Percentiles rank a stretch among this genome's conserved stretches.
Evolutionary conservation across 2,888 invertebrate genomes (phyloP).

Genomic region (Lymantria monacha): DNA sequence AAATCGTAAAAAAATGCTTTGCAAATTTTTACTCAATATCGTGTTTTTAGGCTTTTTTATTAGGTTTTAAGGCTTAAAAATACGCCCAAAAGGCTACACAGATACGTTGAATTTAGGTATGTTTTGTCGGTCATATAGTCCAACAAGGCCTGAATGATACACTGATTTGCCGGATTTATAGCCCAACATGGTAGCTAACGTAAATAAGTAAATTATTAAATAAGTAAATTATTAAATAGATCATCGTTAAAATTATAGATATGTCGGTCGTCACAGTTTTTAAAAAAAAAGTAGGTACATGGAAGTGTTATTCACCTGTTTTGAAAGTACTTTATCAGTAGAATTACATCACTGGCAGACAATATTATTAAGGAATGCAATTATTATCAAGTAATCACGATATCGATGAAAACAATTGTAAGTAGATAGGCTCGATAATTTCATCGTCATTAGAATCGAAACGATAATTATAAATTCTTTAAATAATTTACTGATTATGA

Average conservation of each 20-base stretch:
- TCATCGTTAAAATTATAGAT: neutral
- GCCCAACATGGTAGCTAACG: too few species aligned
- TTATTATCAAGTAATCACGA: constrained; percentile 46
- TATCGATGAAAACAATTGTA: constrained; percentile 50
- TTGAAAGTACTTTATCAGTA: constrained; percentile 22
- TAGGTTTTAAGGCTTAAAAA: too few species aligned
- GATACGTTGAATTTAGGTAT: too few species aligned
- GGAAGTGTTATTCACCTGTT: constrained; percentile 16
- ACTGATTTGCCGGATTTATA: too few species aligned
- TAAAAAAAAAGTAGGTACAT: neutral
- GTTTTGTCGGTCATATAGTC: too few species aligned
- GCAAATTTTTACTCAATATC: too few species aligned
- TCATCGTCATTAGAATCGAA: constrained; percentile 37
- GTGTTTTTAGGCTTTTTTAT: too few species aligned
- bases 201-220: too few species aligned
- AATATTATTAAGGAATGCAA: constrained; percentile 45
- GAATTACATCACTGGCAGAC: constrained; percentile 34
- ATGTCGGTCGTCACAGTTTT: neutral
- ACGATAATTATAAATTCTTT: constrained; percentile 60
- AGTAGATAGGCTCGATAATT: constrained; percentile 27
- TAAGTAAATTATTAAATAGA: neutral
- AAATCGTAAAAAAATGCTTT: too few species aligned
- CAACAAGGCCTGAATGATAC: too few species aligned
- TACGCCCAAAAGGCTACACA: too few species aligned
- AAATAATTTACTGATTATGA: constrained; percentile 54